Percentiles rank a stretch among this genome's conserved stretches.
phyloP scores from a whole-genome alignment of 2,797 vertebrate genomes.

The Mormyrops boulengeri region DNA sequence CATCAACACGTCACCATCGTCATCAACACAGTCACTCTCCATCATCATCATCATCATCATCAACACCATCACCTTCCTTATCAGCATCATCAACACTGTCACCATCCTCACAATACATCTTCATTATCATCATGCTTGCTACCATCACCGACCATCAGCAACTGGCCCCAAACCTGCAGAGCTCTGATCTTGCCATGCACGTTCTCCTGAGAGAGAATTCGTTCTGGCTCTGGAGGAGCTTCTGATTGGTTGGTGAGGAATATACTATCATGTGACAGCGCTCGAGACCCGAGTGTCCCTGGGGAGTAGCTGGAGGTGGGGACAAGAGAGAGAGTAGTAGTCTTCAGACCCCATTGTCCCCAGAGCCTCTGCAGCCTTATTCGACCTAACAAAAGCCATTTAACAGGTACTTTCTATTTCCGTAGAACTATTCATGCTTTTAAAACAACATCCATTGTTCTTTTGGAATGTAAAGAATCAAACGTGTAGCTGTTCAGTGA shows the following conservation, averaged over 20 bases:
- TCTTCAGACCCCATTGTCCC: background rate
- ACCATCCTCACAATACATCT: background rate
- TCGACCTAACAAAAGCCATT: background rate
- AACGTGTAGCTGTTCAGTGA: background rate
- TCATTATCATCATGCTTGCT: background rate
- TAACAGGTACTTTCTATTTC: background rate
- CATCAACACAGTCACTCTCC: background rate
- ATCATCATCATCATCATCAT: background rate
- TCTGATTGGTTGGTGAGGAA: conserved; percentile 70
- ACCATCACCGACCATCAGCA: background rate
- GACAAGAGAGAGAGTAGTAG: conserved; percentile 37
- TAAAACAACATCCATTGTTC: background rate
- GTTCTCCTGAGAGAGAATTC: conserved; percentile 76
- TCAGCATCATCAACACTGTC: background rate
- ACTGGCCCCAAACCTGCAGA: conserved; percentile 64
- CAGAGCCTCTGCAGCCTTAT: background rate
- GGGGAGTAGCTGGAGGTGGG: conserved; percentile 54
- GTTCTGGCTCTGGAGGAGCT: conserved; percentile 57
- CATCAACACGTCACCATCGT: background rate
- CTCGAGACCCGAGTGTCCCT: conserved; percentile 64
- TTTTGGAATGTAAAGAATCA: background rate
- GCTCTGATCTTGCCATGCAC: conserved; percentile 73
- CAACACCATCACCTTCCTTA: background rate
- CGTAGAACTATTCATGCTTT: background rate
- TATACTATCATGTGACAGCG: conserved; percentile 82